Percentiles rank a stretch among this genome's conserved stretches.
phyloP scores from a whole-genome alignment of 2,113 vertebrate genomes.

The Anhinga rufa region DNA sequence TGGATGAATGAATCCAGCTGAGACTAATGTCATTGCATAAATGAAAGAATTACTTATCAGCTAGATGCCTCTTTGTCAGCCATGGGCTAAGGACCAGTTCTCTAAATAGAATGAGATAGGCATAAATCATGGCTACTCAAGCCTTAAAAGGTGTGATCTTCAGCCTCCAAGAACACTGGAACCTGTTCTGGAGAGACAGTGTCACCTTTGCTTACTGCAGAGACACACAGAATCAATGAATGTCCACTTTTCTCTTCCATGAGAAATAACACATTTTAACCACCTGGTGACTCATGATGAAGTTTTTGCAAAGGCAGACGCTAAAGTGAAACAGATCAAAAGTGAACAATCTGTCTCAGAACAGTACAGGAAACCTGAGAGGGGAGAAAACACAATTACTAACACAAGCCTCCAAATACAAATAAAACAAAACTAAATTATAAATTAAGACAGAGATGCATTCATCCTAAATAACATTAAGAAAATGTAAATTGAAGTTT shows the following conservation, averaged over 20 bases:
- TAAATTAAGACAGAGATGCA: background rate
- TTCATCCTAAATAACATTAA: background rate
- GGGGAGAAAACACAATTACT: background rate
- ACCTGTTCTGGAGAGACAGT: background rate
- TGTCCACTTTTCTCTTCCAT: background rate
- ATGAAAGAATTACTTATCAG: background rate
- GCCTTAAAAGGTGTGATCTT: background rate
- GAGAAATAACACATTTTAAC: background rate
- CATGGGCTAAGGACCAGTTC: background rate
- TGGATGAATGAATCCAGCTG: background rate
- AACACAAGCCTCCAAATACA: background rate
- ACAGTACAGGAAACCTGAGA: background rate
- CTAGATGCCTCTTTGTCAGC: background rate
- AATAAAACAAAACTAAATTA: background rate
- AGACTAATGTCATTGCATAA: background rate
- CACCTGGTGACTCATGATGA: background rate
- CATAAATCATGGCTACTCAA: background rate
- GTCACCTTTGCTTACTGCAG: background rate
- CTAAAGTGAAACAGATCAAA: background rate
- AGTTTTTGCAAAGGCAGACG: background rate
- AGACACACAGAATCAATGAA: background rate
- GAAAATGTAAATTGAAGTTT: background rate
- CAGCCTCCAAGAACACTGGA: background rate
- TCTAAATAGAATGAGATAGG: background rate
- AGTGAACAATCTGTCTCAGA: background rate